Evolutionary conservation across 37 sponge, comb jelly and placozoan genomes (phyloP), one percentile per base, ranked within the genome.

Genomic region (Chondrosia reniformis): DNA sequence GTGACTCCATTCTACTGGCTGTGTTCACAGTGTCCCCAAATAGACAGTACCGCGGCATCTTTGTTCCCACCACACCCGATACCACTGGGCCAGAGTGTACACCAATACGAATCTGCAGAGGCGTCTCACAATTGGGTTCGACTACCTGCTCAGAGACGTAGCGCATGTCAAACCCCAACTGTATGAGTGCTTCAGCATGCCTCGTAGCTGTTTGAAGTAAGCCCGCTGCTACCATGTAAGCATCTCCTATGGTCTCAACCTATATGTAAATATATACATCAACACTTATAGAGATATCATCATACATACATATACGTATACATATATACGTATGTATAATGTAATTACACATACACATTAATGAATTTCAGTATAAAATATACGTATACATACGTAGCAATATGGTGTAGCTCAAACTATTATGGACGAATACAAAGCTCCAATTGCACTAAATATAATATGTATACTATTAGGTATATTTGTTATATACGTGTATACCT

Each of bases 21-120:
- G 84, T 86, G 78, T 97, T 94, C 79, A 97, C 94, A 28, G 97
- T 97, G 62, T 97, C 95, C 4, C 97, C 97, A 83, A 97, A 94
- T 57, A 97, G 74, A 64, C 97, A 97, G 77, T 89, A 97, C 24
- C 94, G 87, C 0, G 92, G 94, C 97, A 97, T 97, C 76, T 83
- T 91, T 59, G 42, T 55, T 4, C 97, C 97, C 37, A 94, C 94
- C 67, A 97, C 92, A 58, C 94, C 97, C 7, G 97, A 90, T 27
- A 94, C 90, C 25, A 87, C 88, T 52, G 83, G 82, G 24, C 94
- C 97, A n/a, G 94, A 73, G 78, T 97, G 97, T 24, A 97, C 83
- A 0, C 97, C 97, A 79, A 97, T 91, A 1, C 97, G 86, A 34
- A 86, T 87, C 77, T 83, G 58, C 4, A 90, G 62, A 15, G 84